These are phyloP conservation scores for Bubo scandiacus DNA, from an alignment of 2,113 vertebrate genomes.

Conservation along the genomic window DNA sequence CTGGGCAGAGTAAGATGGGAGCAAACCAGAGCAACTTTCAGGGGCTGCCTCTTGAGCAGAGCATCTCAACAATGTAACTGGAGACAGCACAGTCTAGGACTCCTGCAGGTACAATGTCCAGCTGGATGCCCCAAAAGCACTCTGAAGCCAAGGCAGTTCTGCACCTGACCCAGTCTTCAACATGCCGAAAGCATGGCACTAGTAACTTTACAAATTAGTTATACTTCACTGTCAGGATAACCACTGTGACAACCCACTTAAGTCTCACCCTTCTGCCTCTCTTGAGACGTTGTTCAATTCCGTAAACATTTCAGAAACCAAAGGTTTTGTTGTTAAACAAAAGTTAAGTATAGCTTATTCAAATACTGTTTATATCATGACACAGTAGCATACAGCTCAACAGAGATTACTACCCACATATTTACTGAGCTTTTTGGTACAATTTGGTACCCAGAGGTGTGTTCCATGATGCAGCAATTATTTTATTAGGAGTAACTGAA, in stretches of 20 bases:
- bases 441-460: not conserved
- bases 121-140: not conserved
- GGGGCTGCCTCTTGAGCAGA: not conserved
- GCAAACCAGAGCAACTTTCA: not conserved
- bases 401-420: not conserved
- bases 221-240: not conserved
- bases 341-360: not conserved
- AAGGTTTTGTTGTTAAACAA: not conserved
- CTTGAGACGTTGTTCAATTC: not conserved
- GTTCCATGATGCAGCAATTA: not conserved
- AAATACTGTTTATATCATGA: not conserved
- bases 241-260: not conserved
- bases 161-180: not conserved
- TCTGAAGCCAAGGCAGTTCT: not conserved
- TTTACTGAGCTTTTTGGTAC: not conserved
- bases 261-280: not conserved
- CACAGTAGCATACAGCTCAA: not conserved
- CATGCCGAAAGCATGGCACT: not conserved
- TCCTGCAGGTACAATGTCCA: not conserved
- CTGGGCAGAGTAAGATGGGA: not conserved
- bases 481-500: not conserved
- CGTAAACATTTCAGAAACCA: accelerated
- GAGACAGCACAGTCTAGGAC: not conserved
- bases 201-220: not conserved
- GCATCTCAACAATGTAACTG: not conserved